These are phyloP conservation scores for Pseudopipra pipra DNA, from an alignment of 2,113 vertebrate genomes.

Conservation along the genomic window DNA sequence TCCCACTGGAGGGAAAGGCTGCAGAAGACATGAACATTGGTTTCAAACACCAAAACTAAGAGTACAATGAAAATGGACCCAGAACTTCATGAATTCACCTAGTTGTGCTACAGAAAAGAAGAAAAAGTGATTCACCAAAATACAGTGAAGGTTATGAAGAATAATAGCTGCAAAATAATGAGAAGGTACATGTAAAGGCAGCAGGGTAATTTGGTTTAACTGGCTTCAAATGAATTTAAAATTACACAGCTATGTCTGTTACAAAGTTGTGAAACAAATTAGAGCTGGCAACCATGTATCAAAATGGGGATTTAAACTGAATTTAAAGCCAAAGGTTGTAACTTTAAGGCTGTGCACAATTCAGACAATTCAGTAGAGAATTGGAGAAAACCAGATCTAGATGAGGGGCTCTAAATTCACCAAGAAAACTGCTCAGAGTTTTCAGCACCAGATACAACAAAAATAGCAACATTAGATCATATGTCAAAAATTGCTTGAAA, in stretches of 20 bases:
- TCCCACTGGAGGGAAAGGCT: not conserved
- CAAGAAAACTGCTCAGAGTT: not conserved
- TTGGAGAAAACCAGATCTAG: fast-evolving
- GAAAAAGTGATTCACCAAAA: not conserved
- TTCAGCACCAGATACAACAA: not conserved
- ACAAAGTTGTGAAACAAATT: not conserved
- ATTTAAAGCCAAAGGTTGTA: not conserved
- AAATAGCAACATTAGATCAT: not conserved
- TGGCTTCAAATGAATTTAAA: not conserved
- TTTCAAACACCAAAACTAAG: not conserved
- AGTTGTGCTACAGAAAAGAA: not conserved
- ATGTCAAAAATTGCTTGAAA: not conserved
- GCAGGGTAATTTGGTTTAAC: not conserved
- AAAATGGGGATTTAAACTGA: not conserved
- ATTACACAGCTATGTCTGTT: not conserved
- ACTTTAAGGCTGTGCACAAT: not conserved
- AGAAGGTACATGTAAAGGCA: not conserved
- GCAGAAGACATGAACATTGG: not conserved
- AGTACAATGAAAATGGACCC: not conserved
- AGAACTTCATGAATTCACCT: not conserved
- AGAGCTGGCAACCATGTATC: not conserved
- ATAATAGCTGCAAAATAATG: not conserved
- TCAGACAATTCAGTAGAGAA: not conserved
- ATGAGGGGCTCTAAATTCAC: not conserved
- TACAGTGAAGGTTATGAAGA: not conserved